Percentiles rank a stretch among this genome's conserved stretches.
Conservation (phyloP, 2,113 vertebrate species). For the Gambusia holbrooki region DNA sequence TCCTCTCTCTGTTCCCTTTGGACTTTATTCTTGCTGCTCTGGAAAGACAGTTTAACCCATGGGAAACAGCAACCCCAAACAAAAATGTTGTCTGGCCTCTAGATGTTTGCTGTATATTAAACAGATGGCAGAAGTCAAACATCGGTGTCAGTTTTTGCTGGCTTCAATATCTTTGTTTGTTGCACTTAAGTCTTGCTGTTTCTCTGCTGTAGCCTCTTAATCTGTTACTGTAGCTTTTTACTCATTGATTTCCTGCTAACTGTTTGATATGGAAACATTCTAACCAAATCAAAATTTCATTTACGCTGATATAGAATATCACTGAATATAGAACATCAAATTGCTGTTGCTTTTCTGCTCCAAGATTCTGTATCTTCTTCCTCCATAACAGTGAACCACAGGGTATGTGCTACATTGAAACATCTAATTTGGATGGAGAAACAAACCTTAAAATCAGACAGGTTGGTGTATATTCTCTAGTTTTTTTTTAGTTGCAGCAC, state of each 20-base stretch:
- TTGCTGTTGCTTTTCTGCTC: background rate
- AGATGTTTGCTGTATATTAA: conserved; percentile 12
- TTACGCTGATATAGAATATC: background rate
- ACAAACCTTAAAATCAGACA: conserved; percentile 99
- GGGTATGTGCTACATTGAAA: conserved; percentile 99
- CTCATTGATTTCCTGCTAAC: background rate
- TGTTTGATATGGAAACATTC: background rate
- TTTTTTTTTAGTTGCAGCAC: background rate
- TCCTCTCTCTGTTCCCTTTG: conserved; percentile 29
- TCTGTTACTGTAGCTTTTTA: background rate
- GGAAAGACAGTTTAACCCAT: conserved; percentile 41
- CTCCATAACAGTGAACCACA: conserved; percentile 90
- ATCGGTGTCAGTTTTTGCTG: conserved; percentile 8
- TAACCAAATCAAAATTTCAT: background rate
- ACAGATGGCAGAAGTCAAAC: conserved; percentile 5
- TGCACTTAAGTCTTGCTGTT: conserved; percentile 10
- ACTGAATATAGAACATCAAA: background rate
- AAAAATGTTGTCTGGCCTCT: conserved; percentile 48
- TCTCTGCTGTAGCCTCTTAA: background rate
- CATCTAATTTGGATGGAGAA: conserved; percentile 97
- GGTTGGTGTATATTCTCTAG: conserved; percentile 71
- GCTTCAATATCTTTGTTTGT: conserved; percentile 47
- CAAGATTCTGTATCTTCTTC: conserved; percentile 36
- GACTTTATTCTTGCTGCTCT: conserved; percentile 19
- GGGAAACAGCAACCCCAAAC: conserved; percentile 52